phyloP scores from a whole-genome alignment of 2,888 invertebrate species.

The Volucella zonaria region DNA sequence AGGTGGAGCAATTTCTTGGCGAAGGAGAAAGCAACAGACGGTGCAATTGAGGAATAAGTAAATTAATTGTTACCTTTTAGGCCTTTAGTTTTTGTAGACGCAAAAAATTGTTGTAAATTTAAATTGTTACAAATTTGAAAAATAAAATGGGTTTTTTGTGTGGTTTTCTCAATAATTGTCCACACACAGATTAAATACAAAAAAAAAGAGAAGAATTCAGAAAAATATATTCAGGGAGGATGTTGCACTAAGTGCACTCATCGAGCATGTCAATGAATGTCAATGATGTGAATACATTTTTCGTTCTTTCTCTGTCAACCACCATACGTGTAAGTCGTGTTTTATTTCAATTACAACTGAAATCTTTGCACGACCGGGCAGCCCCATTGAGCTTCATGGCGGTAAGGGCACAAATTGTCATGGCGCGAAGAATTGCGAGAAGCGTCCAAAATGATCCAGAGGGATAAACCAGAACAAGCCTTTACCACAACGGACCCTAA shows the following conservation, averaged over 20 bases:
- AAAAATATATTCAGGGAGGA: slow-evolving; percentile 24
- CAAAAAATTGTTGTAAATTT: slow-evolving; percentile 26
- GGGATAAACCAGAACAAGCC: too few relatives aligned
- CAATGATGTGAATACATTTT: slow-evolving; percentile 16
- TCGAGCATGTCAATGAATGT: slow-evolving; percentile 5
- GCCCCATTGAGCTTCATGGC: too few relatives aligned
- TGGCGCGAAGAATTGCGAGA: too few relatives aligned
- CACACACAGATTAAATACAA: too few relatives aligned
- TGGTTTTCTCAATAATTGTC: background rate
- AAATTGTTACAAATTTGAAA: slow-evolving; percentile 26
- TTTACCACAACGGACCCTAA: too few relatives aligned
- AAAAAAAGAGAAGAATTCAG: slow-evolving; percentile 5
- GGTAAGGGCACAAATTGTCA: too few relatives aligned
- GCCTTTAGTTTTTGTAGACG: slow-evolving; percentile 23
- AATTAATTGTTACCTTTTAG: too few relatives aligned
- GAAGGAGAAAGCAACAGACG: slow-evolving; percentile 21
- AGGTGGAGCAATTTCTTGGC: slow-evolving; percentile 40
- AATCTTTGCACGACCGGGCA: background rate
- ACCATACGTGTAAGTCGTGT: background rate
- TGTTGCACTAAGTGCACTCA: slow-evolving; percentile 16
- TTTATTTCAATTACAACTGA: slow-evolving; percentile 1
- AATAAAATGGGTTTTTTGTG: slow-evolving; percentile 23
- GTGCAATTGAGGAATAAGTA: slow-evolving; percentile 14
- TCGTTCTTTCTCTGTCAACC: background rate
- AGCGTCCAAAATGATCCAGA: too few relatives aligned